phyloP scores from a whole-genome alignment of 1,140 invertebrate species.

The Frieseomelitta varia region DNA sequence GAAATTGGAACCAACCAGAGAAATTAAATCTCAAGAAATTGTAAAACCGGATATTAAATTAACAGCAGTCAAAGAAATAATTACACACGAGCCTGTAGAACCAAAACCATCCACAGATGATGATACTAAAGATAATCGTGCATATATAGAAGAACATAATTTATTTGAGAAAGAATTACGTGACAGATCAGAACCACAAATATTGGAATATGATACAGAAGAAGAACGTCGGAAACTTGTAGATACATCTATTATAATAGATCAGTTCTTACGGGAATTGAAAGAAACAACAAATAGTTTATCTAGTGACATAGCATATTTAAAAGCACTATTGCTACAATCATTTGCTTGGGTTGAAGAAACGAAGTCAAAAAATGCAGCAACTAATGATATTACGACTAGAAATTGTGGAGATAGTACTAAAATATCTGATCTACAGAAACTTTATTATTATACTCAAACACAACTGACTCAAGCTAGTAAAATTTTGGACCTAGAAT shows the following conservation, averaged over 20 bases:
- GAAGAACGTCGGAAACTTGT: constrained; percentile 80
- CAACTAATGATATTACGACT: constrained; percentile 53
- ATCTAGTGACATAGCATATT: constrained; percentile 75
- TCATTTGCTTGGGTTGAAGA: constrained; percentile 82
- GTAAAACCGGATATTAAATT: constrained; percentile 38
- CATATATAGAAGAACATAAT: constrained; percentile 76
- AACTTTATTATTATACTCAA: constrained; percentile 77
- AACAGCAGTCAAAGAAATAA: constrained; percentile 30
- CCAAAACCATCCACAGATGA: constrained; percentile 57
- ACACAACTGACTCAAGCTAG: constrained; percentile 78
- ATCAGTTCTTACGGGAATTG: constrained; percentile 81
- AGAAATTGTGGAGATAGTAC: constrained; percentile 68
- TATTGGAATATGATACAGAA: constrained; percentile 78
- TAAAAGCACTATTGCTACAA: constrained; percentile 78
- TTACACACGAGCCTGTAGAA: constrained; percentile 38
- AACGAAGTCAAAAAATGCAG: constrained; percentile 77
- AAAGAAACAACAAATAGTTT: constrained; percentile 78
- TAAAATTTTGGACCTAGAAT: constrained; percentile 78
- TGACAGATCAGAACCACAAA: constrained; percentile 61
- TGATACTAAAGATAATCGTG: constrained; percentile 68
- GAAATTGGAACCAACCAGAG: constrained; percentile 31
- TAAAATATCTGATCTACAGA: constrained; percentile 76
- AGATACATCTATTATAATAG: constrained; percentile 75
- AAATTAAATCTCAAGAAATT: constrained; percentile 31
- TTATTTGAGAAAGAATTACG: constrained; percentile 82